Evolutionary conservation across 2,888 invertebrate species (phyloP), one percentile per base, ranked within the genome.

Genomic region (Byasa hedistus): DNA sequence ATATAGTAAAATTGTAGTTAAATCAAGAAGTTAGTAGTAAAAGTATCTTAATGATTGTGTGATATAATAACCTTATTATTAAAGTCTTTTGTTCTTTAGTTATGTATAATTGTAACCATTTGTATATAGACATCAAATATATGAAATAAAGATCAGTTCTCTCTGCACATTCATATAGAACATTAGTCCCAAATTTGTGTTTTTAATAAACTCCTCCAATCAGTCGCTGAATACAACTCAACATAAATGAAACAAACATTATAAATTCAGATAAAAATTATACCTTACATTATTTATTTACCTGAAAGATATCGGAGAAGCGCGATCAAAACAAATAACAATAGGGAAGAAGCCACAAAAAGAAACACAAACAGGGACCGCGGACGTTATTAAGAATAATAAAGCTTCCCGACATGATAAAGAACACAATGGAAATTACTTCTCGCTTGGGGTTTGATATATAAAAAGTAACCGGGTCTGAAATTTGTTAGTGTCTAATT

Each of bases 341-440:
- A 82, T 81, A 77, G 74, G 76, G 79, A 77, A 74, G 82, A 85
- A 84, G 76, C 82, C 85, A 69, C 76, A 79, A 76, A 82, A 82
- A 76, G 62, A 56, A 79, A 73, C 72, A 76, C 75, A 76, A 78
- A 81, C 74, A 74, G 75, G 79, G 81, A 82, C 79, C 76, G 78
- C 78, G 80, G 74, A 77, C 78, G 80, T 86, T 86, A 89, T 87
- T 85, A 87, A 81, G 78, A 85, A 81, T 83, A 84, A 86, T 84
- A 86, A 78, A 84, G 84, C 82, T 86, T 85, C 80, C 68, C 74
- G 74, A 79, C 76, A 79, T 76, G 78, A 82, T 80, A 81, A 82
- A 81, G 80, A 78, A 74, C 72, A 81, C 79, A 81, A 81, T 80
- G 73, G 74, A 75, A 80, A 73, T 72, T 55, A 51, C 12, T 39